Conservation (phyloP, 2,797 vertebrate species). For the Parambassis ranga region DNA sequence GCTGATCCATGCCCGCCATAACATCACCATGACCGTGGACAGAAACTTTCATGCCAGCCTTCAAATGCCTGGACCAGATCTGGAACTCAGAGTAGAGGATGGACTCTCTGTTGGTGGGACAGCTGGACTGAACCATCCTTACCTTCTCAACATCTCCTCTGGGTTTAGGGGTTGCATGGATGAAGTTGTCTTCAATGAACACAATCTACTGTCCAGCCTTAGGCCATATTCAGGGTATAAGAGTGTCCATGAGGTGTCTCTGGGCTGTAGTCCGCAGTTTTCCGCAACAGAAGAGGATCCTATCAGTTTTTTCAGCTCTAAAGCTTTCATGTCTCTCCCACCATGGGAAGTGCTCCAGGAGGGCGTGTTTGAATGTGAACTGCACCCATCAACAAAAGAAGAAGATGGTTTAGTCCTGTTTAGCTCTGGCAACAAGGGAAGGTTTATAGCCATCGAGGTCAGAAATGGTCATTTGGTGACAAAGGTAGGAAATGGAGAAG, state of each 20-base stretch:
- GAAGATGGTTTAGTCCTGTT: slow-evolving; percentile 85
- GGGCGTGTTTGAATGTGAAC: slow-evolving; percentile 80
- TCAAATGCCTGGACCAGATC: slow-evolving; percentile 74
- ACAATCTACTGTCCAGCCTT: slow-evolving; percentile 83
- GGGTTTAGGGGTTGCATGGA: slow-evolving; percentile 88
- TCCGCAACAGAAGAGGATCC: slow-evolving; percentile 84
- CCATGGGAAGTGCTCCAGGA: slow-evolving; percentile 76
- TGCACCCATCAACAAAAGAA: slow-evolving; percentile 75
- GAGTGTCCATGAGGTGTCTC: slow-evolving; percentile 84
- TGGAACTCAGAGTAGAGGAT: slow-evolving; percentile 80
- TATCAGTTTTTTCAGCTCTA: slow-evolving; percentile 89
- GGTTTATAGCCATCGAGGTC: slow-evolving; percentile 86
- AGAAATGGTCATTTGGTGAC: slow-evolving; percentile 81
- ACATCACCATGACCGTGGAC: slow-evolving; percentile 82
- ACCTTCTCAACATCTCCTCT: slow-evolving; percentile 59
- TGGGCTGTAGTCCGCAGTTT: slow-evolving; percentile 88
- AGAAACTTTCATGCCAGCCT: slow-evolving; percentile 66
- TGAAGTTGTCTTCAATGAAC: slow-evolving; percentile 84
- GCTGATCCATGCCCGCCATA: slow-evolving; percentile 74
- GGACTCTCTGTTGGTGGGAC: slow-evolving; percentile 84
- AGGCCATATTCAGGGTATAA: slow-evolving; percentile 84
- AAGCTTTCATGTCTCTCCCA: slow-evolving; percentile 85
- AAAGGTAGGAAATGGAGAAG: slow-evolving; percentile 68
- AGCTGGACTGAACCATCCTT: slow-evolving; percentile 72
- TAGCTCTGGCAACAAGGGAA: slow-evolving; percentile 76